Evolutionary conservation across 2,888 invertebrate genomes (phyloP), one percentile per base, ranked within the genome.

Genomic region (Lycophotia porphyrea): DNA sequence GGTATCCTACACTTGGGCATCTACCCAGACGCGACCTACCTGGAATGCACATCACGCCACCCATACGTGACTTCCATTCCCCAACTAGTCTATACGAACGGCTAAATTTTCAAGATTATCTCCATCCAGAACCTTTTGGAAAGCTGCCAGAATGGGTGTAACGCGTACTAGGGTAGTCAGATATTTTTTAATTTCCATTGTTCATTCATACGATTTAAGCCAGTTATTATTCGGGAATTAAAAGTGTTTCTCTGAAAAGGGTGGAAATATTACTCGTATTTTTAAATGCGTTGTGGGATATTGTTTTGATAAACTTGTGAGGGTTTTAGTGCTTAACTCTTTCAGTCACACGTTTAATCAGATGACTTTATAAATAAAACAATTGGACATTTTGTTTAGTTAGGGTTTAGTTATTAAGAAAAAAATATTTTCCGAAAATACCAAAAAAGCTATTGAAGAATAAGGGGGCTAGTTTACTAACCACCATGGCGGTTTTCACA

Each of bases 81-180:
- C 64, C 72, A 80, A 71, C 79, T 82, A 76, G 73, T 83, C 79
- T 76, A 75, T 74, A 31, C 66, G 77, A 78, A 80, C 74, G 36
- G 86, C 84, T 78, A 86, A 86, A 87, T 87, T 86, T 84, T 84
- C 78, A 86, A 82, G 79, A 87, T 86, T 86, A 87, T 87, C 81
- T 87, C 70, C n/a, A 27, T 74, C 66, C 39, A 75, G 52, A 52
- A 68, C 61, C 78, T 80, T 76, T 74, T 87, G 87, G 87, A 64
- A 36, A 47, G 31, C 27, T 67, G 87, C 87, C 87, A 87, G 72
- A 75, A 66, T 68, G 63, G 13, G 52, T 78, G n/a, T 36, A 72
- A 42, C 61, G 47, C 42, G 63, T 21, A 42, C 27, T n/a, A 49
- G n/a, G 21, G 65, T 77, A 80, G 74, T 76, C 69, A 74, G 82